Evolutionary conservation across 2,113 vertebrate species (phyloP), one percentile per base, ranked within the genome.

Genomic region (Nematolebias whitei): DNA sequence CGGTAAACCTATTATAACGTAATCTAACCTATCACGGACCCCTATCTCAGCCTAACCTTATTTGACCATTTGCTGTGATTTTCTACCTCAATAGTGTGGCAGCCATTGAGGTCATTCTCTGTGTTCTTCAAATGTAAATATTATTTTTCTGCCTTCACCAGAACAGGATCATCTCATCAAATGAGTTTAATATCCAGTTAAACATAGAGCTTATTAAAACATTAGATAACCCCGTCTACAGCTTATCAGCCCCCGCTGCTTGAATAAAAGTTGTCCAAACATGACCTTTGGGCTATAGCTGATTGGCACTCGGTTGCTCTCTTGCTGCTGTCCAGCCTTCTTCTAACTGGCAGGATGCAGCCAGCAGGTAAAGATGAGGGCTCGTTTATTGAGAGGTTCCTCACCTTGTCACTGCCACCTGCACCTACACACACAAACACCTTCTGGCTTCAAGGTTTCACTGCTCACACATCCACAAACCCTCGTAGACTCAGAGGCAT

Each of bases 281-380:
- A 26, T 24, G 74, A 84, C 88, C 85, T 47, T 53, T 41, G 55
- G 79, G 64, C 62, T 49, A 15, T 64, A n/a, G 59, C 60, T 87
- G 88, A 87, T 74, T 84, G 88, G 70, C 88, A 82, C 57, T 45
- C 40, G 22, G 71, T 70, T 80, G 82, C 64, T 81, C 86, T 55
- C 69, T 60, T 78, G 63, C 52, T 71, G 70, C 70, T 24, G 79
- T 60, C 57, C 77, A 65, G 68, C 70, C 56, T 63, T 63, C 83
- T 72, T 63, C 83, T 72, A 77, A 72, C 77, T 69, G 85, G 81
- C 79, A 71, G 68, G 47, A 57, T 72, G 43, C 73, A 69, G 80
- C 39, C 80, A 75, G 65, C 59, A 71, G 66, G 63, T 78, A 43
- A 71, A 71, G 54, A 71, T 40, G 55, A 48, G 59, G 70, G 63